Conservation (phyloP, 2,888 invertebrate species). For the Amphipyra berbera region DNA sequence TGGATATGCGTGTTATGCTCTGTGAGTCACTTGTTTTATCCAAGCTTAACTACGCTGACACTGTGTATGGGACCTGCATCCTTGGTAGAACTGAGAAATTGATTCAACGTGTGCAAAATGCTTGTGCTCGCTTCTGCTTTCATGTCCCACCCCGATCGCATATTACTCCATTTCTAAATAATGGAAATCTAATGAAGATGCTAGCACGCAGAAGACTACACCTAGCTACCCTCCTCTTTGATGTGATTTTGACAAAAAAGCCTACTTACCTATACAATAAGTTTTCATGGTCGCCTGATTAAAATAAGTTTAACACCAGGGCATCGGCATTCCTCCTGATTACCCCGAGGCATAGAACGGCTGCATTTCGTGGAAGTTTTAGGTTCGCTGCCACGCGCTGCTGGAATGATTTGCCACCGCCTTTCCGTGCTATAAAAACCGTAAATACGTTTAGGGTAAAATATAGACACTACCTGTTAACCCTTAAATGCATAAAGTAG, state of each 20-base stretch:
- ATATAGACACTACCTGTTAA: constrained; percentile 11
- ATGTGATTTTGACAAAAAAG: neutral
- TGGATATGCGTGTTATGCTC: neutral
- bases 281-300: neutral
- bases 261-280: neutral
- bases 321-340: neutral
- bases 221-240: constrained; percentile 40
- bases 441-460: neutral
- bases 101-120: neutral
- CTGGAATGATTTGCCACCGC: neutral
- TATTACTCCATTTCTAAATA: neutral
- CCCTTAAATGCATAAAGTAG: no score
- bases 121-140: neutral
- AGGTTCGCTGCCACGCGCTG: neutral
- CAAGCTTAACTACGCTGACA: constrained; percentile 2
- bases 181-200: constrained; percentile 32
- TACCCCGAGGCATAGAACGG: neutral
- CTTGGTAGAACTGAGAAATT: neutral
- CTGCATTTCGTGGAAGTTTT: neutral
- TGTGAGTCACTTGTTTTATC: neutral
- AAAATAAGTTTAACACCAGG: neutral
- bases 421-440: constrained; percentile 1
- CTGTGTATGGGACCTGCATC: neutral
- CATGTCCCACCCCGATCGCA: neutral
- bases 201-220: constrained; percentile 41